Conservation (phyloP, 2,888 invertebrate species). For the Drosophila monieri region DNA sequence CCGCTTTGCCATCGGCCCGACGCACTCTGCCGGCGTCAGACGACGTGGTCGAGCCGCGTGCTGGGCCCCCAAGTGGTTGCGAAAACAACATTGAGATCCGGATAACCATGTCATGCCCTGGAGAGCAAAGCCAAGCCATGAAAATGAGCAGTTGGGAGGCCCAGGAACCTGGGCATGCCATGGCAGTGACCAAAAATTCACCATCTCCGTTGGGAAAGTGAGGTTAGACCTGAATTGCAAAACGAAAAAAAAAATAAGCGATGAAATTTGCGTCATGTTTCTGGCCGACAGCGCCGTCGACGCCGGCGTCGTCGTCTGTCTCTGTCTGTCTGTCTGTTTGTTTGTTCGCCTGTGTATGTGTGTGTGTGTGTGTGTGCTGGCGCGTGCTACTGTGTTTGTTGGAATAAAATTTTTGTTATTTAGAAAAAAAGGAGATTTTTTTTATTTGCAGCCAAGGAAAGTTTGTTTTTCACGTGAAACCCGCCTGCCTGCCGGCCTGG, state of each 20-base stretch:
- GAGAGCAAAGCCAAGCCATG: neutral
- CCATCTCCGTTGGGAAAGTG: conserved; percentile 34
- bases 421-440: conserved; percentile 17
- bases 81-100: neutral
- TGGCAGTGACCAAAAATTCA: neutral
- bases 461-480: conserved; percentile 32
- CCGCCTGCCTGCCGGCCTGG: conserved; percentile 11
- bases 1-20: neutral
- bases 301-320: conserved; percentile 35
- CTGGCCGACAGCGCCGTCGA: conserved; percentile 49
- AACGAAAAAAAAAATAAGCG: conserved; percentile 32
- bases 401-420: conserved; percentile 41
- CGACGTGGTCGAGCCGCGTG: conserved; percentile 54
- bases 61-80: neutral
- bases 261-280: conserved; percentile 70
- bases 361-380: conserved; percentile 2
- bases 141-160: neutral
- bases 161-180: neutral
- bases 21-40: conserved; percentile 46
- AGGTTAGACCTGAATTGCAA: conserved; percentile 60
- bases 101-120: neutral
- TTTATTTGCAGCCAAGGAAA: conserved; percentile 2
- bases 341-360: neutral
- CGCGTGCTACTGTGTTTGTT: conserved; percentile 26
- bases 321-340: conserved; percentile 23